Percentiles rank a stretch among this genome's conserved stretches.
Conservation (phyloP, 2,888 invertebrate species). For the Sinopyrophorus schimmeli region DNA sequence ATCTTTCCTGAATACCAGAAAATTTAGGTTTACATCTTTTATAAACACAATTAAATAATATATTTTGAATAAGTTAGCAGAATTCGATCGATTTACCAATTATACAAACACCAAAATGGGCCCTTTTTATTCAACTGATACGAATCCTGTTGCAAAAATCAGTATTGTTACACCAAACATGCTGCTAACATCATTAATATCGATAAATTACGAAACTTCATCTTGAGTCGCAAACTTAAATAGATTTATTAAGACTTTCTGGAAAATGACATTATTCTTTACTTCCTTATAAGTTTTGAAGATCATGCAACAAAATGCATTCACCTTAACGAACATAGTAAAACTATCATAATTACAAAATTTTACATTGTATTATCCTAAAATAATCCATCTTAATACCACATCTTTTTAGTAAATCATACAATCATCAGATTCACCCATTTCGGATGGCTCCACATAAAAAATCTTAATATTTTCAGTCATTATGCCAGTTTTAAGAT, state of each 20-base stretch:
- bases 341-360: background rate
- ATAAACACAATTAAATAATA: too few relatives aligned
- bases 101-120: too few relatives aligned
- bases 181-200: constrained; percentile 45
- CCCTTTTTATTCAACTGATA: constrained; percentile 43
- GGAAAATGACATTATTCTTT: constrained; percentile 39
- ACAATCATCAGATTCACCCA: constrained; percentile 98
- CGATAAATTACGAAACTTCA: constrained; percentile 17
- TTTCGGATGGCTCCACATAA: constrained; percentile 93
- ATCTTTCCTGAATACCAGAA: too few relatives aligned
- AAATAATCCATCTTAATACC: constrained; percentile 75
- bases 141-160: constrained; percentile 52
- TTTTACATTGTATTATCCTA: background rate
- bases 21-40: too few relatives aligned
- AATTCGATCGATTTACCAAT: too few relatives aligned
- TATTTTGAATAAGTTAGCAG: too few relatives aligned
- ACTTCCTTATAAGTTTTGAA: constrained; percentile 50
- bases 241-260: constrained; percentile 44
- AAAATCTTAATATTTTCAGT: constrained; percentile 88
- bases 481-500: constrained; percentile 90
- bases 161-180: constrained; percentile 49
- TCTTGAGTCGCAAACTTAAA: constrained; percentile 29
- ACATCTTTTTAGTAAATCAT: constrained; percentile 95
- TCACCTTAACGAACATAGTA: background rate
- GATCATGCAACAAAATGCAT: constrained; percentile 48